Conservation (phyloP, 2,113 vertebrate species). For the Pelecanoides urinatrix region DNA sequence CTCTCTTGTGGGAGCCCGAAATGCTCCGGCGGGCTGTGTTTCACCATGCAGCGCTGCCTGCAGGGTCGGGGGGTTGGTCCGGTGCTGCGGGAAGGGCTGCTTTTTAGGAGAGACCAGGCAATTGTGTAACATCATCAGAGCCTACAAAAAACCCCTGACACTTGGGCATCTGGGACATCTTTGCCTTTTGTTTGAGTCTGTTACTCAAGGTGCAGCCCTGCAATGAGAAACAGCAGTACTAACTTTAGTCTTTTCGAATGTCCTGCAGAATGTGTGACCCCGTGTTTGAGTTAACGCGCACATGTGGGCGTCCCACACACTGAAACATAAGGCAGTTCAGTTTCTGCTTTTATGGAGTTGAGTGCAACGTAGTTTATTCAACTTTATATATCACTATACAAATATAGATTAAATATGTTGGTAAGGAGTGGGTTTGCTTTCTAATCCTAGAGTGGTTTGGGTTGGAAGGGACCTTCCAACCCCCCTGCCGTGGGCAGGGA, state of each 20-base stretch:
- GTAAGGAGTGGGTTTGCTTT: neutral
- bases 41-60: neutral
- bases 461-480: neutral
- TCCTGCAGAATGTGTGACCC: neutral
- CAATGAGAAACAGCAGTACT: neutral
- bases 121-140: neutral
- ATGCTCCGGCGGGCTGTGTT: accelerated
- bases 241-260: neutral
- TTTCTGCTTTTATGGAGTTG: neutral
- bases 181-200: neutral
- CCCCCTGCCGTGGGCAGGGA: neutral
- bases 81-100: neutral
- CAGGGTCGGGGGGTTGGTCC: accelerated
- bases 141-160: accelerated
- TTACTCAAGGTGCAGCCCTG: neutral
- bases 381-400: neutral
- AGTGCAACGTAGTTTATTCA: neutral
- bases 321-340: neutral
- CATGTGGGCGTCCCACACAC: accelerated
- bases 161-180: neutral
- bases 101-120: neutral
- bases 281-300: too few relatives aligned
- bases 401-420: neutral
- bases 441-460: neutral
- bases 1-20: accelerated